Evolutionary conservation across 2,888 invertebrate genomes (phyloP), one percentile per base, ranked within the genome.

Genomic region (Tachina grossa): DNA sequence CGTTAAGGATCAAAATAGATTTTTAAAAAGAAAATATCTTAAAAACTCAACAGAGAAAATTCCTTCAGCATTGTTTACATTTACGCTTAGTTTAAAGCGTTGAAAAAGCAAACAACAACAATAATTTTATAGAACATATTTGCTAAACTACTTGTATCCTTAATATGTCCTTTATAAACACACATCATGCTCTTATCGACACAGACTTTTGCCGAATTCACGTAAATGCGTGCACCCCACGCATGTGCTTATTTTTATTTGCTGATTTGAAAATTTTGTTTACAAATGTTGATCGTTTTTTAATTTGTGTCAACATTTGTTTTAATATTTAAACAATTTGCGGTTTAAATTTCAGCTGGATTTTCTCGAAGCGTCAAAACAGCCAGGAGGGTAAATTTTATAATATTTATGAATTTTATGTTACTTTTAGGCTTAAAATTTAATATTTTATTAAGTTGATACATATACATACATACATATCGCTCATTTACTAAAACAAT

Each of bases 251-350:
- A 5, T 43, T 22, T 51, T 39, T 77, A 65, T 22, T 83, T 79
- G 81, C 78, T 85, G 49, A 88, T 77, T 89, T 87, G 1, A 41
- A 53, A 16, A 49, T 43, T 87, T 53, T 79, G 71, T 83, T 83
- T 79, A 76, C 88, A 86, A 87, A 87, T 88, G 87, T 69, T 90
- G 90, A 90, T 91, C 88, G 88, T 88, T 89, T 90, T 91, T 91
- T 90, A 90, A 91, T 90, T 89, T 90, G 88, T 88, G 88, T 84
- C 88, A 91, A 91, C 90, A 89, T 91, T 91, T 89, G 88, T 88
- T 76, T 81, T 63, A 78, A 79, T 59, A 81, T 74, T 75, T 43
- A 61, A 75, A 69, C 81, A 76, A 85, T 83, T 85, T 85, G 79
- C 47, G 85, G 83, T 61, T 66, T 59, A 79, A 51, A 53, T 75